phyloP scores from a whole-genome alignment of 2,797 vertebrate genomes.

The Platalea minor region DNA sequence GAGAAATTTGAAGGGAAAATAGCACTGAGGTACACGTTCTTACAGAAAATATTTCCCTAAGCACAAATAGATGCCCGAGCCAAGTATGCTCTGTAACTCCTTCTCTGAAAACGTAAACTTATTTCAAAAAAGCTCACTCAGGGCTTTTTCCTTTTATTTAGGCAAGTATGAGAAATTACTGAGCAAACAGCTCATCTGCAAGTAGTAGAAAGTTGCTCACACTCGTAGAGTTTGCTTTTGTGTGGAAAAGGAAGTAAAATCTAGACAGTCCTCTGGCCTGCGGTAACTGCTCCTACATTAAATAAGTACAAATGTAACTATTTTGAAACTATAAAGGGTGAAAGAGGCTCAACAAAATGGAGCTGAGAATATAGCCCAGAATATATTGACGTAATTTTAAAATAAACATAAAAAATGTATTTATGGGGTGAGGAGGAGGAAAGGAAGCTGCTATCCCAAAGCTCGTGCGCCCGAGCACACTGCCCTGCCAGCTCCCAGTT shows the following conservation, averaged over 20 bases:
- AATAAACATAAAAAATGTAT: background rate
- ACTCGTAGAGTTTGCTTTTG: background rate
- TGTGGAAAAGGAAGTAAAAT: background rate
- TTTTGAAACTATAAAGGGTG: background rate
- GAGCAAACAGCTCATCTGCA: background rate
- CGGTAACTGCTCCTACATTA: background rate
- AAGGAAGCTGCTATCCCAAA: background rate
- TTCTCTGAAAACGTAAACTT: background rate
- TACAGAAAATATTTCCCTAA: background rate
- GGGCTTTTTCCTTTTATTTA: background rate
- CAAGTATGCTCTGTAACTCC: background rate
- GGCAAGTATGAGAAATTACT: background rate
- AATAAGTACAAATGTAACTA: background rate
- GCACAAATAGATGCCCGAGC: background rate
- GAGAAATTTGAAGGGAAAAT: background rate
- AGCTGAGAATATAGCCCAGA: background rate
- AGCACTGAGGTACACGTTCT: background rate
- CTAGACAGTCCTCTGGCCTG: background rate
- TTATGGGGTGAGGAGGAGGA: background rate
- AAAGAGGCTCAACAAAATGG: background rate
- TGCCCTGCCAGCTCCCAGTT: background rate
- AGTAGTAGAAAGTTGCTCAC: background rate
- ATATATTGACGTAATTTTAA: background rate
- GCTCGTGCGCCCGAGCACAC: accelerated
- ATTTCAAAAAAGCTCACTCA: background rate